Percentiles rank a stretch among this genome's conserved stretches.
Evolutionary conservation across 2,888 invertebrate genomes (phyloP).

Genomic region (Tridacna crocea): DNA sequence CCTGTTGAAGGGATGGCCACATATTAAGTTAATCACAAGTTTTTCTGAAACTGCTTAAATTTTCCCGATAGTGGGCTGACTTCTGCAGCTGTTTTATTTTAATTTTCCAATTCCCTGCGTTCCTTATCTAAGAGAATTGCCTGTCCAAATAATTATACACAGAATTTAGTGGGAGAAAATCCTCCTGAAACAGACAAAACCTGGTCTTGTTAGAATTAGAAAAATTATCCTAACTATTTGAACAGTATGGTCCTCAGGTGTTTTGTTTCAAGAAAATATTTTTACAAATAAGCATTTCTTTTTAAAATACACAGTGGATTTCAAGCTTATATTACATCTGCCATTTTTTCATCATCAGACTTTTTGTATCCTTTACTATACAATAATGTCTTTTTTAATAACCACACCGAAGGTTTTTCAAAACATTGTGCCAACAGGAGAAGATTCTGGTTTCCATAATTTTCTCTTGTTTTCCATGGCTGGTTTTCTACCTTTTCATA

Average conservation of each 20-base stretch:
- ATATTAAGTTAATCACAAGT: slow-evolving; percentile 63
- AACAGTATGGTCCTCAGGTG: slow-evolving; percentile 25
- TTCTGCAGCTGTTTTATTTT: slow-evolving; percentile 56
- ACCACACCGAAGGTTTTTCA: too few species aligned
- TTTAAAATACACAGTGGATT: slow-evolving; percentile 17
- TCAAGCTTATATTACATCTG: background rate
- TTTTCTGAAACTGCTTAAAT: slow-evolving; percentile 56
- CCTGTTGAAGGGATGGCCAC: slow-evolving; percentile 56
- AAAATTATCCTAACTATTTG: slow-evolving; percentile 26
- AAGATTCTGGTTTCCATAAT: too few species aligned
- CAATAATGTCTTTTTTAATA: too few species aligned
- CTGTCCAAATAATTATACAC: slow-evolving; percentile 53
- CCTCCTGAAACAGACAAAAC: slow-evolving; percentile 21
- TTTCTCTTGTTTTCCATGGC: too few species aligned
- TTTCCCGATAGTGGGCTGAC: slow-evolving; percentile 41
- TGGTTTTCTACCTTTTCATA: too few species aligned
- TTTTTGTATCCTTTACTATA: background rate
- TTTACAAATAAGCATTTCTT: slow-evolving; percentile 17
- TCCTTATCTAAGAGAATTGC: slow-evolving; percentile 31
- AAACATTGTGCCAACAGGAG: too few species aligned
- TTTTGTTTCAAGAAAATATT: slow-evolving; percentile 19
- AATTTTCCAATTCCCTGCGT: slow-evolving; percentile 35
- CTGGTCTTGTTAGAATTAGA: slow-evolving; percentile 18
- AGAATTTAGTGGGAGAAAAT: slow-evolving; percentile 23
- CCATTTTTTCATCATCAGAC: background rate